These are phyloP conservation scores for Habroteleia sp. DNA, from an alignment of 2,888 invertebrate species.

Conservation along the genomic window DNA sequence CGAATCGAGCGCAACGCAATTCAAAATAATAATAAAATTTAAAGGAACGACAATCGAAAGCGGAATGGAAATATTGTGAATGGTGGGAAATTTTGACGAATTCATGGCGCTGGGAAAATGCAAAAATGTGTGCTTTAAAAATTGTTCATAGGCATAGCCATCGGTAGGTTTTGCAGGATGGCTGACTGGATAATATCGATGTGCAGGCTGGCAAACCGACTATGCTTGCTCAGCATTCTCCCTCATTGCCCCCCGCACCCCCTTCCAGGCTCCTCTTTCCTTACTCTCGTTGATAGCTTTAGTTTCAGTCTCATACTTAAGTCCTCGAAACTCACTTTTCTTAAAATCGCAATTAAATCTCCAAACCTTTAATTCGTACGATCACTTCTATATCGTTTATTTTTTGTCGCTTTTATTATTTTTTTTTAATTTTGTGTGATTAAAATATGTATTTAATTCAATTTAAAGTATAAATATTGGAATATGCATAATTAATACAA, in stretches of 20 bases:
- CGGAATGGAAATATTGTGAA: not conserved
- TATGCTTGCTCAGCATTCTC: constrained; percentile 81
- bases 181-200: constrained; percentile 80
- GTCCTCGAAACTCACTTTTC: constrained; percentile 66
- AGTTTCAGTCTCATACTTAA: constrained; percentile 72
- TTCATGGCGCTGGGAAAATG: too few relatives aligned
- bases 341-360: constrained; percentile 62
- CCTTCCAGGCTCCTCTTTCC: constrained; percentile 62
- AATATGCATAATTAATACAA: too few relatives aligned
- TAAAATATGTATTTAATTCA: too few relatives aligned
- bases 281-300: constrained; percentile 65
- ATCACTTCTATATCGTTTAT: too few relatives aligned
- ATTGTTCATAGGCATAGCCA: constrained; percentile 66
- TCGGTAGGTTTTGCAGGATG: constrained; percentile 75
- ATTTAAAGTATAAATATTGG: too few relatives aligned
- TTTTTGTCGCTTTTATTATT: too few relatives aligned
- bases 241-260: constrained; percentile 73
- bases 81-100: too few relatives aligned
- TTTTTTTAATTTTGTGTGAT: too few relatives aligned
- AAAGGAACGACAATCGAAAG: too few relatives aligned
- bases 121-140: constrained; percentile 38
- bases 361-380: constrained; percentile 42
- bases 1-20: too few relatives aligned
- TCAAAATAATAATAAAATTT: too few relatives aligned
- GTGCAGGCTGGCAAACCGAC: constrained; percentile 77